A percentile compares a stretch with the other conserved stretches of the same genome.
phyloP scores from a whole-genome alignment of 2,797 vertebrate genomes.

The Phrynocephalus vlangalii region DNA sequence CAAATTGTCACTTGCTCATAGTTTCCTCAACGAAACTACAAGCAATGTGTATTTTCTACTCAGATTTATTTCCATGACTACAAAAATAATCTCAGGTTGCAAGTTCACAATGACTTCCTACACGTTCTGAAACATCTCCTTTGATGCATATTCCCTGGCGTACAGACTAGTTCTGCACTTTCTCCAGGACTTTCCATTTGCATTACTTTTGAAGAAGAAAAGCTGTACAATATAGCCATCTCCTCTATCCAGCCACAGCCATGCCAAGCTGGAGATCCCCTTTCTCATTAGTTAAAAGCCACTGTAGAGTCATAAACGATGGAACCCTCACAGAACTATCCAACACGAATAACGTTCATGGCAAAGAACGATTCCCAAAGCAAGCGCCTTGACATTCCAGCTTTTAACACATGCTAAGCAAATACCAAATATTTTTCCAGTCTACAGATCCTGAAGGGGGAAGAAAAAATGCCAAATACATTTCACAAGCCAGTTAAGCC shows the following conservation, averaged over 20 bases:
- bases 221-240: background rate
- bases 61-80: constrained; percentile 52
- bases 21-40: constrained; percentile 14
- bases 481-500: constrained; percentile 82
- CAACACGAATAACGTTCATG: background rate
- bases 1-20: constrained; percentile 43
- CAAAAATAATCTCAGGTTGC: constrained; percentile 41
- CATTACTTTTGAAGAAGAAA: background rate
- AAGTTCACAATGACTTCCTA: constrained; percentile 48
- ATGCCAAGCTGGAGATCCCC: constrained; percentile 10
- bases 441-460: constrained; percentile 59
- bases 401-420: constrained; percentile 63
- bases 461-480: constrained; percentile 83
- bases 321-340: background rate
- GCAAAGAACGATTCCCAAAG: constrained; percentile 34
- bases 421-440: constrained; percentile 76
- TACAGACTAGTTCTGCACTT: constrained; percentile 35
- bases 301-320: background rate
- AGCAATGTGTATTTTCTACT: constrained; percentile 32
- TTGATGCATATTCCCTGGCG: constrained; percentile 48
- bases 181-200: constrained; percentile 48
- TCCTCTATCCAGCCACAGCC: constrained; percentile 32
- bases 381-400: constrained; percentile 40
- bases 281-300: constrained; percentile 3
- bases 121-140: constrained; percentile 29